Evolutionary conservation across 2,113 vertebrate genomes (phyloP), one percentile per base, ranked within the genome.

Genomic region (Protobothrops flavoviridis): DNA sequence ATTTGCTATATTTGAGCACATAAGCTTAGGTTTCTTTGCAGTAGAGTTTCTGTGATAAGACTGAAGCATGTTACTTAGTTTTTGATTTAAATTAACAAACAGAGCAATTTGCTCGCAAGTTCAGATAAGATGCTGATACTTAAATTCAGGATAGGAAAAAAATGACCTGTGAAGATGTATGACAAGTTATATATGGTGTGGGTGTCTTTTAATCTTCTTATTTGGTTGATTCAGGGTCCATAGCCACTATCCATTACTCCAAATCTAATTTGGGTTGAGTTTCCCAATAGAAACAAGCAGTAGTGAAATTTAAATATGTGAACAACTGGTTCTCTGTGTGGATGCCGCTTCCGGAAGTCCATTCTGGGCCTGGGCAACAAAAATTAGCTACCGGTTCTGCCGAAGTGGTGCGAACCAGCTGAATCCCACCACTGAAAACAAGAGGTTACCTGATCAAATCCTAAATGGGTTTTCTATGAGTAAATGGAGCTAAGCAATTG

Each of bases 81-180:
- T 93, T 50, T 95, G 12, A 1, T 87, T 15, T n/a, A 91, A 43
- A 69, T 53, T 93, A 61, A 20, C 26, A 50, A 21, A 91, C 50
- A 86, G 48, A 93, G 85, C 24, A 45, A 90, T 94, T 85, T 61
- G 53, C 39, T 50, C 74, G 9, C 87, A n/a, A 94, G 23, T 10
- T 57, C 64, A 93, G 94, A 53, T 61, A 48, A 96, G 93, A 56
- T 92, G 45, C 69, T 92, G 13, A 87, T 50, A 93, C 74, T 23
- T 87, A 57, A 88, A 50, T 50, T 69, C 56, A 55, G 26, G 45
- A 50, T 39, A 90, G 56, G 90, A 59, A 92, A 56, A 91, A 5
- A 94, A 53, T 12, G 7, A 13, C 43, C 3, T 64, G 13, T 50
- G 48, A 85, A n/a, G 64, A 91, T 50, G 11, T 48, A 86, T 23